Evolutionary conservation across 1,140 invertebrate genomes (phyloP).

Genomic region (Neodiprion virginianus): DNA sequence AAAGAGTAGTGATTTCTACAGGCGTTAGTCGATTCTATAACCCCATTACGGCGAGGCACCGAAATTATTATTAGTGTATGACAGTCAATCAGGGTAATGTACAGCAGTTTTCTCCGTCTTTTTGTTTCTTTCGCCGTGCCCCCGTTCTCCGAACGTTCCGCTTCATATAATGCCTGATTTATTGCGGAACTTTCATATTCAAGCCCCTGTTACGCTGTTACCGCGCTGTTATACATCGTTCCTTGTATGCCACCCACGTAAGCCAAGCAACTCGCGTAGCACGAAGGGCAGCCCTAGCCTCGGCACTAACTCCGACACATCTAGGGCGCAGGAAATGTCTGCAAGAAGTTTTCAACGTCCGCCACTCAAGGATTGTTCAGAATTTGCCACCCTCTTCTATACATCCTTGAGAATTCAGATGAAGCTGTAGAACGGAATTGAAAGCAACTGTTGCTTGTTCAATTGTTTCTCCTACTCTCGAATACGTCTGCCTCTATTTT

Average conservation of each 20-base stretch:
- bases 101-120: background rate
- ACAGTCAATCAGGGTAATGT: conserved; percentile 9
- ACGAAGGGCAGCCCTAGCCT: background rate
- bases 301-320: background rate
- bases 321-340: background rate
- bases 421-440: background rate
- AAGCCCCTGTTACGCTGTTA: conserved; percentile 3
- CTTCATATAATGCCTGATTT: conserved; percentile 9
- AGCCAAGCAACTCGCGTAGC: background rate
- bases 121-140: background rate
- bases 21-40: no score
- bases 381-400: background rate
- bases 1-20: no score
- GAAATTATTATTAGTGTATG: background rate
- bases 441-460: background rate
- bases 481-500: no score
- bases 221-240: background rate
- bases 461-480: background rate
- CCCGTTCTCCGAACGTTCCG: background rate
- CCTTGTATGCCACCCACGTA: background rate
- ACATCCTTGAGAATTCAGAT: background rate
- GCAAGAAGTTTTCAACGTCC: background rate
- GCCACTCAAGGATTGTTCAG: background rate
- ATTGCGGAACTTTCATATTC: background rate
- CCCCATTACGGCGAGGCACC: no score